Evolutionary conservation across 2,888 invertebrate species (phyloP).

Genomic region (Conus canariensis): DNA sequence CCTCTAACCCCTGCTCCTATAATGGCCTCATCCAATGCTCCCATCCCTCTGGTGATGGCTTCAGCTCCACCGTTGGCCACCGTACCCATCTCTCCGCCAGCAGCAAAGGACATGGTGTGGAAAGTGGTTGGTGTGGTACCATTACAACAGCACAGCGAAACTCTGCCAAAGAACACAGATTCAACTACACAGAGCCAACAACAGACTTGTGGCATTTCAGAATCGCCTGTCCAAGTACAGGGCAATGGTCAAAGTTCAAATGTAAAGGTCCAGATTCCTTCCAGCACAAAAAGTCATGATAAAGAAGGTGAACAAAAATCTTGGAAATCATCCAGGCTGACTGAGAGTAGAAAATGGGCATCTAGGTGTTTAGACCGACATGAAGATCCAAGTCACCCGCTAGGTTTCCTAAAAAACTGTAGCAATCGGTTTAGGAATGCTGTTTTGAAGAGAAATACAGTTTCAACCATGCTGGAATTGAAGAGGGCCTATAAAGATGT

Average conservation of each 20-base stretch:
- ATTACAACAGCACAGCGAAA: slow-evolving; percentile 3
- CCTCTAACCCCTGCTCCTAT: neutral
- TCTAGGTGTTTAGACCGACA: neutral
- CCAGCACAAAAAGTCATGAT: neutral
- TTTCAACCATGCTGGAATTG: slow-evolving; percentile 41
- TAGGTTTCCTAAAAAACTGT: slow-evolving; percentile 36
- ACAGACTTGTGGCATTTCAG: neutral
- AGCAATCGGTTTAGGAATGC: slow-evolving; percentile 36
- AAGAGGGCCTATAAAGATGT: slow-evolving; percentile 30
- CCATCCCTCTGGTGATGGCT: slow-evolving; percentile 20
- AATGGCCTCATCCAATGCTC: neutral
- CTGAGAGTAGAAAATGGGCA: slow-evolving; percentile 2
- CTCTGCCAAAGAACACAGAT: neutral
- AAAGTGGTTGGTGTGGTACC: slow-evolving; percentile 42
- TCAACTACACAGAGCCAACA: neutral
- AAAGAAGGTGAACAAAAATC: neutral
- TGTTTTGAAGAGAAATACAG: slow-evolving; percentile 38
- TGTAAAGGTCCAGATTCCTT: neutral
- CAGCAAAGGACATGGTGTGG: slow-evolving; percentile 18
- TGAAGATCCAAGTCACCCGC: slow-evolving; percentile 27
- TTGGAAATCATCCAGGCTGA: neutral
- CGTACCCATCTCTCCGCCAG: neutral
- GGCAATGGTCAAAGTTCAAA: neutral
- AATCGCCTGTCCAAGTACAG: neutral
- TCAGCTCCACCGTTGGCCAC: neutral